Conservation (phyloP, 1,140 invertebrate genomes). For the Schlechtendalia chinensis region DNA sequence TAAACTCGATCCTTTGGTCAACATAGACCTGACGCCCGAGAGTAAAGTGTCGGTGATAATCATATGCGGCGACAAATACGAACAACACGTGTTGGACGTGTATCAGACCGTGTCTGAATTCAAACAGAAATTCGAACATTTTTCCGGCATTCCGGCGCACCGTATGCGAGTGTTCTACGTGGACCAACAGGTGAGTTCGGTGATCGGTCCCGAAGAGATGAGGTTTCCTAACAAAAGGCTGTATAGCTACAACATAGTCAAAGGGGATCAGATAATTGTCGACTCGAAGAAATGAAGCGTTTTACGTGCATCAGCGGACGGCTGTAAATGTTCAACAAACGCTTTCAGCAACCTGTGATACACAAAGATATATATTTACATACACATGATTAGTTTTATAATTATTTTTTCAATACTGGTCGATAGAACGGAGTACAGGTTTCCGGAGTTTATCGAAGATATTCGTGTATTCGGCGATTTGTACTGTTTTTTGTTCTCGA, state of each 20-base stretch:
- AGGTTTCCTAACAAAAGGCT: slow-evolving; percentile 80
- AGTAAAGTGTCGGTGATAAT: slow-evolving; percentile 82
- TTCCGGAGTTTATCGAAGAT: neutral
- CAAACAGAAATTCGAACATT: slow-evolving; percentile 73
- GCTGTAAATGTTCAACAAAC: neutral
- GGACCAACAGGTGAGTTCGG: slow-evolving; percentile 64
- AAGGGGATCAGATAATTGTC: slow-evolving; percentile 87
- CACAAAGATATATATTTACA: neutral
- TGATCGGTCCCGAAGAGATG: slow-evolving; percentile 79
- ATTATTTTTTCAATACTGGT: slow-evolving; percentile 25
- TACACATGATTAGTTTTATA: slow-evolving; percentile 1
- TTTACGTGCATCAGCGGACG: neutral
- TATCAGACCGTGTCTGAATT: slow-evolving; percentile 65
- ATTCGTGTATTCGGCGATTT: neutral
- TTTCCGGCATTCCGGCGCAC: slow-evolving; percentile 74
- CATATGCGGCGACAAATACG: slow-evolving; percentile 66
- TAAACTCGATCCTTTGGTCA: slow-evolving; percentile 80
- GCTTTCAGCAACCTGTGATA: slow-evolving; percentile 38
- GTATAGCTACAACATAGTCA: slow-evolving; percentile 86
- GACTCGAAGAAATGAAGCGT: slow-evolving; percentile 59
- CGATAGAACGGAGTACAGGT: slow-evolving; percentile 23
- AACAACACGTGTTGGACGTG: slow-evolving; percentile 59
- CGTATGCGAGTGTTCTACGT: slow-evolving; percentile 85
- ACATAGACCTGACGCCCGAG: slow-evolving; percentile 80
- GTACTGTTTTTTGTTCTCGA: slow-evolving; percentile 20